These are phyloP conservation scores for Montipora cactus DNA, from an alignment of 64 coral and sea anemone genomes.

Conservation along the genomic window DNA sequence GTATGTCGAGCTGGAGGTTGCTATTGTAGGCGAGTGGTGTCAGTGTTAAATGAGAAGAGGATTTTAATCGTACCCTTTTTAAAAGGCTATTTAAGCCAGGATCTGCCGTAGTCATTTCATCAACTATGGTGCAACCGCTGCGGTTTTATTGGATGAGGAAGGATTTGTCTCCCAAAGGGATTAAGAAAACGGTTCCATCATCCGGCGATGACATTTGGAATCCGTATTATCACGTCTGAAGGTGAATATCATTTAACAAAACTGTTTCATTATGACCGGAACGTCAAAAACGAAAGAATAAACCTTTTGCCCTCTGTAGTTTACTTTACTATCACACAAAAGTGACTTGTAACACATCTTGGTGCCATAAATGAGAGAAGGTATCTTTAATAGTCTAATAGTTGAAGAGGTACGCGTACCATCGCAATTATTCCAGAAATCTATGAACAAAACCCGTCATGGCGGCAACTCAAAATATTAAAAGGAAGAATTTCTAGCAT, in stretches of 20 bases:
- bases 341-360: too few relatives aligned
- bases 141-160: constrained; percentile 29
- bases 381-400: neutral
- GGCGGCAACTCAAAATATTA: neutral
- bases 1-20: neutral
- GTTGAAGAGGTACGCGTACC: neutral
- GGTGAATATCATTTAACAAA: neutral
- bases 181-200: constrained; percentile 4
- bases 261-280: neutral
- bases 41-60: constrained; percentile 24
- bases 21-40: neutral
- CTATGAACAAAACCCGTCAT: neutral
- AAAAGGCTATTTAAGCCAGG: neutral
- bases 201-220: neutral
- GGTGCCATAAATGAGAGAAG: too few relatives aligned
- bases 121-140: neutral
- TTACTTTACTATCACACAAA: too few relatives aligned
- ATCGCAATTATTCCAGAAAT: neutral
- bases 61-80: neutral
- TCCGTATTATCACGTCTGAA: neutral
- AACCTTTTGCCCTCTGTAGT: too few relatives aligned
- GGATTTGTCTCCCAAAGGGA: constrained; percentile 35
- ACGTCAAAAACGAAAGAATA: too few relatives aligned
- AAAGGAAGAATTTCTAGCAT: constrained; percentile 10
- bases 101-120: constrained; percentile 31